These are phyloP conservation scores for Lithobius niger DNA, from an alignment of 1,140 invertebrate species.

Conservation along the genomic window DNA sequence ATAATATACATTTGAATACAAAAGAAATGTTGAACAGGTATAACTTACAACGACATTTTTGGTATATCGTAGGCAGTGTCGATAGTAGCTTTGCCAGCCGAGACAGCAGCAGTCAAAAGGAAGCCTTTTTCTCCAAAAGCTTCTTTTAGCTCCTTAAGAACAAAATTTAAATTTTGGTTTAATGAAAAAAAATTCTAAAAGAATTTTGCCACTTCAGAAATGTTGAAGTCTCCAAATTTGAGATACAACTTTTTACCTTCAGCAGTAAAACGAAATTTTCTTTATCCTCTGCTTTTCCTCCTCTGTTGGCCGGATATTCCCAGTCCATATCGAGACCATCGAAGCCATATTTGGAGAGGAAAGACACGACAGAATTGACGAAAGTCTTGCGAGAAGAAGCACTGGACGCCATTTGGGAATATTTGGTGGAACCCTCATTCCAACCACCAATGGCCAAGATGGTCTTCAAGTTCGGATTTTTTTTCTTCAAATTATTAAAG, in stretches of 20 bases:
- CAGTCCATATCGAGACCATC: conserved; percentile 38
- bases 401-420: conserved; percentile 34
- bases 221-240: too few species aligned
- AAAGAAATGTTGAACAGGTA: too few species aligned
- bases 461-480: conserved; percentile 46
- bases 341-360: conserved; percentile 25
- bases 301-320: conserved; percentile 32
- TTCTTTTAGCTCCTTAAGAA: conserved; percentile 16
- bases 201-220: too few species aligned
- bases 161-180: background rate
- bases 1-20: too few species aligned
- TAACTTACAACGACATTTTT: too few species aligned
- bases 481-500: conserved; percentile 39
- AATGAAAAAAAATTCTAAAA: background rate
- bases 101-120: conserved; percentile 18
- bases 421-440: conserved; percentile 49
- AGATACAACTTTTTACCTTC: conserved; percentile 17
- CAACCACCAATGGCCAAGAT: conserved; percentile 61
- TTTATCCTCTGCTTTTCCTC: conserved; percentile 19
- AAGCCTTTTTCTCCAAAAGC: conserved; percentile 16
- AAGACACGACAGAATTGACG: conserved; percentile 21
- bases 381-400: conserved; percentile 21
- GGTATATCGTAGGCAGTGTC: conserved; percentile 18
- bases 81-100: conserved; percentile 18
- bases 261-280: conserved; percentile 19